phyloP scores from a whole-genome alignment of 2,888 invertebrate species.

The Lypha dubia region DNA sequence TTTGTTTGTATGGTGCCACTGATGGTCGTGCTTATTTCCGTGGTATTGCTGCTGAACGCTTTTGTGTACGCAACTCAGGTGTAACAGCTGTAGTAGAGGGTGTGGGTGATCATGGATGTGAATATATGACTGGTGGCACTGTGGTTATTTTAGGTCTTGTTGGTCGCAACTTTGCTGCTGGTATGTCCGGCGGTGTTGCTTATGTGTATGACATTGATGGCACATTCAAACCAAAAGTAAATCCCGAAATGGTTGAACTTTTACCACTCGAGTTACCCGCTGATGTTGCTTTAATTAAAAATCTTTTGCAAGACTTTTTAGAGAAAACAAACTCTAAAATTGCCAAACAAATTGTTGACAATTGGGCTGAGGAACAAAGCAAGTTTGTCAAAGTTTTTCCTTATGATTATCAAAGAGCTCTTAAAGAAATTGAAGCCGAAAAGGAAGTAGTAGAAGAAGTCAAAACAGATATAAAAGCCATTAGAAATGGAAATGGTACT shows the following conservation, averaged over 20 bases:
- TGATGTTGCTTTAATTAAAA: conserved; percentile 90
- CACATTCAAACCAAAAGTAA: conserved; percentile 93
- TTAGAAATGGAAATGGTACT: conserved; percentile 82
- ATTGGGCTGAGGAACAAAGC: conserved; percentile 90
- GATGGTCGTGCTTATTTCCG: conserved; percentile 96
- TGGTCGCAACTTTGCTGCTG: conserved; percentile 99
- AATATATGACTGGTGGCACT: conserved; percentile 99
- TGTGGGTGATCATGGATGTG: conserved; percentile 99
- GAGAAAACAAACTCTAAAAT: conserved; percentile 94
- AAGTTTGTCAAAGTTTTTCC: conserved; percentile 98
- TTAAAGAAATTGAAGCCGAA: conserved; percentile 87
- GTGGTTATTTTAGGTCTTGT: conserved; percentile 96
- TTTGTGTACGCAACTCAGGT: conserved; percentile 99
- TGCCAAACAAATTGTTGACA: conserved; percentile 90
- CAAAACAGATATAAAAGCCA: conserved; percentile 74
- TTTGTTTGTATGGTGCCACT: conserved; percentile 98
- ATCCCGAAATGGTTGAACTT: conserved; percentile 97
- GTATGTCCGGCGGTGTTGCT: conserved; percentile 98
- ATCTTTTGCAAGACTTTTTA: conserved; percentile 92
- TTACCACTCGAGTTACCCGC: conserved; percentile 90
- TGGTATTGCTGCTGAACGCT: conserved; percentile 98
- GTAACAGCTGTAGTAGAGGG: conserved; percentile 98
- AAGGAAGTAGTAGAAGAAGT: conserved; percentile 78
- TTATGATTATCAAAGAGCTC: conserved; percentile 96
- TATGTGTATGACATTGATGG: conserved; percentile 96